Conservation (phyloP, 2,888 invertebrate species). For the Agrochola lychnidis region DNA sequence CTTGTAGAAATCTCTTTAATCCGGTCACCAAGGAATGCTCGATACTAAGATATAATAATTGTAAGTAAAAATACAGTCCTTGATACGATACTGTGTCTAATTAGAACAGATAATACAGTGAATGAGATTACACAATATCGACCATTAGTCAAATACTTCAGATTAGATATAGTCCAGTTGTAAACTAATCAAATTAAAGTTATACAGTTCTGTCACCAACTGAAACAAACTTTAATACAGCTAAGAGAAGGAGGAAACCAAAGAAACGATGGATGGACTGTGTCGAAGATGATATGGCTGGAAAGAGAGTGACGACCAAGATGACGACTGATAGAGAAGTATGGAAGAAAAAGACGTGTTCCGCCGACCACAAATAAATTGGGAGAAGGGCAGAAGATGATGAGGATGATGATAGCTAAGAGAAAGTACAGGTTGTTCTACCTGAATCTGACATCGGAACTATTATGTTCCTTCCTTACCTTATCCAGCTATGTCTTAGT, state of each 20-base stretch:
- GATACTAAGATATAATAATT: constrained; percentile 30
- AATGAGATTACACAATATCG: constrained; percentile 54
- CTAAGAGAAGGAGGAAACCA: neutral
- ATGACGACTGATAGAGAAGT: neutral
- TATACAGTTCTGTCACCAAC: neutral
- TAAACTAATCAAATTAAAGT: constrained; percentile 12
- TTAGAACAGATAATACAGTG: constrained; percentile 51
- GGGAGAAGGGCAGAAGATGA: neutral
- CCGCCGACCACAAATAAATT: neutral
- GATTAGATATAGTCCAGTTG: constrained; percentile 44
- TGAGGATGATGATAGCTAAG: neutral
- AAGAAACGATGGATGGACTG: neutral
- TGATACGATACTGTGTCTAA: constrained; percentile 58
- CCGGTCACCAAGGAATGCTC: constrained; percentile 25
- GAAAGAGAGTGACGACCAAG: neutral
- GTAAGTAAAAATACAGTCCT: constrained; percentile 52
- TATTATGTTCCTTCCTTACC: neutral
- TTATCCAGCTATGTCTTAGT: neutral
- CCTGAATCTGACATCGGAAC: neutral
- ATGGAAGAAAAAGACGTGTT: neutral
- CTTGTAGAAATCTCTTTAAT: constrained; percentile 29
- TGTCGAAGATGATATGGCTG: too few relatives aligned
- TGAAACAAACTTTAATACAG: neutral
- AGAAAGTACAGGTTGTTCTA: neutral
- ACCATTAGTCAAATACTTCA: constrained; percentile 32